A percentile compares a stretch with the other conserved stretches of the same genome.
phyloP scores from a whole-genome alignment of 2,113 vertebrate species.

The Oreochromis tanganicae region DNA sequence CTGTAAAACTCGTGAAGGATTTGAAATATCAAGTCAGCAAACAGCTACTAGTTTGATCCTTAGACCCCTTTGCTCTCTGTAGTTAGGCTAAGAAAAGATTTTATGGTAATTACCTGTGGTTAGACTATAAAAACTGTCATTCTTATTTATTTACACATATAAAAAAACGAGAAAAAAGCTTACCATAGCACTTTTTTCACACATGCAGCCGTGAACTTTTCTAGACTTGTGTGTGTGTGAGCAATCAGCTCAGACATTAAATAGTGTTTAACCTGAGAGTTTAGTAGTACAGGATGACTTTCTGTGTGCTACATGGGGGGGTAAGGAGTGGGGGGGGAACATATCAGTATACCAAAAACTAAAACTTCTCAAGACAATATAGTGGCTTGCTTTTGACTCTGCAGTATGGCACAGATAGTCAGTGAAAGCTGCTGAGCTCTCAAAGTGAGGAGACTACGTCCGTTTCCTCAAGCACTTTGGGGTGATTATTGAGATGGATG shows the following conservation, averaged over 20 bases:
- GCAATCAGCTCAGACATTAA: background rate
- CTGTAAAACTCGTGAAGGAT: background rate
- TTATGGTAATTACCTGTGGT: background rate
- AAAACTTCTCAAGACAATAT: slow-evolving; percentile 20
- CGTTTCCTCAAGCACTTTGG: slow-evolving; percentile 32
- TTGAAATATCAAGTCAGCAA: background rate
- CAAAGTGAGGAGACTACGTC: slow-evolving; percentile 19
- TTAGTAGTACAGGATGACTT: background rate
- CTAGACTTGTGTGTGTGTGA: background rate
- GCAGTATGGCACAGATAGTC: slow-evolving; percentile 27
- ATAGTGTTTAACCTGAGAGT: background rate
- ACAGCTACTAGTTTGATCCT: background rate
- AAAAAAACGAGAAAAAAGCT: background rate
- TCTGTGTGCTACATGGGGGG: background rate
- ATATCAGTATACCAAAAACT: background rate
- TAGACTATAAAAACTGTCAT: background rate
- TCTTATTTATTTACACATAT: background rate
- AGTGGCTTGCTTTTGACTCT: slow-evolving; percentile 9
- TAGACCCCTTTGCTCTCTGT: background rate
- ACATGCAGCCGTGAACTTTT: background rate
- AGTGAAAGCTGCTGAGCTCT: slow-evolving; percentile 47
- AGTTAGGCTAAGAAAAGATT: background rate
- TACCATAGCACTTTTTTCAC: background rate
- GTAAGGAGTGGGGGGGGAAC: background rate
- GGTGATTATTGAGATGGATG: slow-evolving; percentile 42